A percentile compares a stretch with the other conserved stretches of the same genome.
These are phyloP conservation scores for Sciurus niger DNA, from an alignment of 2,113 vertebrate genomes.

Conservation along the genomic window DNA sequence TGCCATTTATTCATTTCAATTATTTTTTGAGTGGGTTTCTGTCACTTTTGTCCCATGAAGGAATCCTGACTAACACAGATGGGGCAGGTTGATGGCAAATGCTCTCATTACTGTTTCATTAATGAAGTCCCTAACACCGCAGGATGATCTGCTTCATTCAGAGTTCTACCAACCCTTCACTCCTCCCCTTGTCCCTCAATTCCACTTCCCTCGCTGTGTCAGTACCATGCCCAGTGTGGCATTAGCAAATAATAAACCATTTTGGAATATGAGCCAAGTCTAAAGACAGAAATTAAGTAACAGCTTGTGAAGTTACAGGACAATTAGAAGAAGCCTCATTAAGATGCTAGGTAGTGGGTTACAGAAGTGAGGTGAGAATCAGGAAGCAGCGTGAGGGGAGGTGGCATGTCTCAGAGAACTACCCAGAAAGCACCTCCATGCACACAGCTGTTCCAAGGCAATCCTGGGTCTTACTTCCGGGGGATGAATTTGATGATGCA, in stretches of 20 bases:
- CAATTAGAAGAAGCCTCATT: constrained; percentile 35
- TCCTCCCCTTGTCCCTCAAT: not conserved
- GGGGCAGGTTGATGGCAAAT: not conserved
- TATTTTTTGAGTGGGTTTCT: constrained; percentile 20
- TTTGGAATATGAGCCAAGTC: constrained; percentile 29
- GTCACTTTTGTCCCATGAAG: constrained; percentile 16
- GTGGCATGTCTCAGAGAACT: not conserved
- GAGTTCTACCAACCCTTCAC: not conserved
- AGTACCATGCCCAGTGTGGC: not conserved
- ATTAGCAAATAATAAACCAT: constrained; percentile 44
- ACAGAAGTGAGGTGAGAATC: not conserved
- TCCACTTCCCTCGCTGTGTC: not conserved
- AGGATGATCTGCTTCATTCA: not conserved
- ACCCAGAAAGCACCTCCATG: not conserved
- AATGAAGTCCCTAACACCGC: not conserved
- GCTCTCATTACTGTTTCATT: constrained; percentile 17
- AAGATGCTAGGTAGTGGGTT: not conserved
- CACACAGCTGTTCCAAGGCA: not conserved
- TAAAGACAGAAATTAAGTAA: constrained; percentile 62
- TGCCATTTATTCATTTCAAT: constrained; percentile 38
- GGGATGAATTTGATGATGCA: constrained; percentile 60
- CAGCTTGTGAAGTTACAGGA: constrained; percentile 49
- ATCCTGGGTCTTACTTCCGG: constrained; percentile 30
- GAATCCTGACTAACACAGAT: not conserved
- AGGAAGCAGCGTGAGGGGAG: not conserved